A percentile compares a stretch with the other conserved stretches of the same genome.
These are phyloP conservation scores for Ennomos erosarius DNA, from an alignment of 2,888 invertebrate species.

Conservation along the genomic window DNA sequence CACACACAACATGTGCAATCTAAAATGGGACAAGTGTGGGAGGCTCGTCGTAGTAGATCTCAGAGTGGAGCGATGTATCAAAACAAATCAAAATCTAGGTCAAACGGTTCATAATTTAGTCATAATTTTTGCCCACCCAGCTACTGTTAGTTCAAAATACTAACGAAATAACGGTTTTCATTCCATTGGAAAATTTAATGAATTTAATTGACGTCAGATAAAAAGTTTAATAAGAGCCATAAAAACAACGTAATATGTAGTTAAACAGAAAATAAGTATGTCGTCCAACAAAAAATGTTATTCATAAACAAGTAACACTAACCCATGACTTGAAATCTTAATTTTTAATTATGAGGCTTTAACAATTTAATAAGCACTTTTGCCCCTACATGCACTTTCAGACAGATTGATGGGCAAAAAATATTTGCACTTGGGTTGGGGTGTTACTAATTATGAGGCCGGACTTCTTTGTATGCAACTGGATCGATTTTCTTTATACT, in stretches of 20 bases:
- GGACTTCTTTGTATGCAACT: slow-evolving; percentile 35
- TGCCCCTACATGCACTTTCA: slow-evolving; percentile 65
- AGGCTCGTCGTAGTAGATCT: slow-evolving; percentile 57
- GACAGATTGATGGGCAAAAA: slow-evolving; percentile 72
- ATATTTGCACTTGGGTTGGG: slow-evolving; percentile 46
- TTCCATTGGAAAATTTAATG: slow-evolving; percentile 17
- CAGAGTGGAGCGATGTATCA: slow-evolving; percentile 55
- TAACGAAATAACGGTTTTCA: slow-evolving; percentile 2
- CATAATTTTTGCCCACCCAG: slow-evolving; percentile 13
- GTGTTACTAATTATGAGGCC: slow-evolving; percentile 36
- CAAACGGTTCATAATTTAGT: slow-evolving; percentile 40
- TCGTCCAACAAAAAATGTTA: slow-evolving; percentile 43
- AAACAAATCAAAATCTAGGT: slow-evolving; percentile 70
- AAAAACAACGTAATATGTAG: slow-evolving; percentile 70
- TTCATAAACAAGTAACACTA: slow-evolving; percentile 52
- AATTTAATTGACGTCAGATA: not conserved
- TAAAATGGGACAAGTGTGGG: slow-evolving; percentile 80
- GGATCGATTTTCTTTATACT: no score
- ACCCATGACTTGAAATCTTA: slow-evolving; percentile 55
- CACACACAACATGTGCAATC: slow-evolving; percentile 73
- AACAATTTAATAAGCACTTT: slow-evolving; percentile 59
- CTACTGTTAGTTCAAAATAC: not conserved
- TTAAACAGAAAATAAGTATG: slow-evolving; percentile 48
- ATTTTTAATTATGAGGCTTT: slow-evolving; percentile 73
- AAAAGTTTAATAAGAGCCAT: slow-evolving; percentile 14